Base-by-base conservation (phyloP, 64 coral and sea anemone species). In the Dendronephthya gigantea region DNA sequence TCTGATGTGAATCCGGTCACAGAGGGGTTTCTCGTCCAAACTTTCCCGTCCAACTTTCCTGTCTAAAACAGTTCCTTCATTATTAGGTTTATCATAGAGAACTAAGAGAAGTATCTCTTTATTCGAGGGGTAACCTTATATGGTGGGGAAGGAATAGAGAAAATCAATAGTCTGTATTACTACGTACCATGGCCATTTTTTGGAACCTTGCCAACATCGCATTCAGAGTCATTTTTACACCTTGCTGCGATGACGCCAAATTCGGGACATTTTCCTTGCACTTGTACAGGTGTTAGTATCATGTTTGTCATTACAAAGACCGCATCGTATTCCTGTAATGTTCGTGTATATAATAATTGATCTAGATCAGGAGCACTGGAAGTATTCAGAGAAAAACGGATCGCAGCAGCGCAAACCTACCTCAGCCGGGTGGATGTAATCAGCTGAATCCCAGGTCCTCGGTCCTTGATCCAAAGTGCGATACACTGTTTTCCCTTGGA, bases 221-320 rank as follows among this genome's bases (percentile, higher is more conserved):
- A 96, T 15, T 93, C 87, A 50, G 85, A 87, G 45, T 90, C 75
- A 1, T 37, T 48, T 22, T 56, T 83, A 50, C 94, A 96, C 17
- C 55, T 90, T 7, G 85, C 81, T 9, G 31, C 82, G 6, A 28
- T 1, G 40, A 87, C 39, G 35, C 76, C 76, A 28, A 91, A 86
- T 51, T 96, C 94, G 68, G 91, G 89, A 87, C 94, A 96, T 1
- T 48, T 91, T 23, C 65, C 35, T 47, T 96, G 94, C 4, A 72
- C 87, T 82, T 96, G 94, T 36, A 86, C 87, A 17, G 94, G 94
- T 10, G 94, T 90, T 17, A 96, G 90, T 2, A 96, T 93, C 94
- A 96, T 96, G 49, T 96, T 96, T 13, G 94, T 96, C 86, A 90
- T 96, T 0, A 96, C 84, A 91, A 96, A 96, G 39, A 96, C 87